These are phyloP conservation scores for Sisor rabdophorus DNA, from an alignment of 2,113 vertebrate genomes.

Conservation along the genomic window DNA sequence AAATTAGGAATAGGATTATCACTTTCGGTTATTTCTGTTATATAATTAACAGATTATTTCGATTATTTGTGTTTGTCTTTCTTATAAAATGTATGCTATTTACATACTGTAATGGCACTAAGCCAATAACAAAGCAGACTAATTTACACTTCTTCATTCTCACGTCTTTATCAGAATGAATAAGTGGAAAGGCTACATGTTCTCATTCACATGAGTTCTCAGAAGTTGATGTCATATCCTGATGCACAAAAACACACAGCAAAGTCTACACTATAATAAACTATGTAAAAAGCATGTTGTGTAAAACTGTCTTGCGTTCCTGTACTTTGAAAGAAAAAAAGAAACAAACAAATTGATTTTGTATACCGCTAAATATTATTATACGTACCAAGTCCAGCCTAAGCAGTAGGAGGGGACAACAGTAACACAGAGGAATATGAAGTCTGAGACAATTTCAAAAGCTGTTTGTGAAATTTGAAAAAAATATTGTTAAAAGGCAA, in stretches of 20 bases:
- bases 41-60: neutral
- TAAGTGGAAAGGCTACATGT: neutral
- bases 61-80: neutral
- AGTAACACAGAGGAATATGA: neutral
- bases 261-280: neutral
- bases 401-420: slow-evolving; percentile 21
- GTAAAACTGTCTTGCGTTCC: slow-evolving; percentile 15
- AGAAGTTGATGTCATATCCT: neutral
- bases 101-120: too few relatives aligned
- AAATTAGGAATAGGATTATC: neutral
- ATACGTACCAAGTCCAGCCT: slow-evolving; percentile 23
- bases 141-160: neutral
- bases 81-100: too few relatives aligned
- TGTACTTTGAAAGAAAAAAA: neutral
- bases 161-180: neutral
- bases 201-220: neutral
- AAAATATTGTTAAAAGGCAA: neutral
- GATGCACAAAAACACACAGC: neutral
- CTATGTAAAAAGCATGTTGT: slow-evolving; percentile 13
- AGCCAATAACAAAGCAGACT: neutral
- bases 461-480: neutral
- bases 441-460: neutral
- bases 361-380: slow-evolving; percentile 28
- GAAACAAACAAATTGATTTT: slow-evolving; percentile 5
- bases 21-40: neutral